phyloP scores from a whole-genome alignment of 2,797 vertebrate genomes.

The Microtus californicus region DNA sequence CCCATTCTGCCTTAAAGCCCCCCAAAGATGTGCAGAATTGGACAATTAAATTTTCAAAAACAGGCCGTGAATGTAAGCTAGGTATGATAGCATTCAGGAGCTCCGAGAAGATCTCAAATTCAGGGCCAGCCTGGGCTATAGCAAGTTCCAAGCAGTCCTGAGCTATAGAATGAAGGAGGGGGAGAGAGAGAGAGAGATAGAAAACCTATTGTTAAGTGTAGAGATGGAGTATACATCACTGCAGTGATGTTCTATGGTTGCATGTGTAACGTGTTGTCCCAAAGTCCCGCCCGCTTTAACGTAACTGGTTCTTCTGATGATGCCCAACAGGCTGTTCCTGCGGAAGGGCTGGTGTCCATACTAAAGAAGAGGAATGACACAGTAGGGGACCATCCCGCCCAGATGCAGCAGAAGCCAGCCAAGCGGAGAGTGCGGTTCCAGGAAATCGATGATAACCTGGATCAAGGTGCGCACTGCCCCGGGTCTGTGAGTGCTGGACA shows the following conservation, averaged over 20 bases:
- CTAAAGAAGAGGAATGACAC: constrained; percentile 93
- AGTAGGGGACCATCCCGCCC: constrained; percentile 88
- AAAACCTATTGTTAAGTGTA: neutral
- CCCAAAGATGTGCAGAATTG: neutral
- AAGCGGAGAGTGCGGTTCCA: constrained; percentile 97
- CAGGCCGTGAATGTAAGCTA: neutral
- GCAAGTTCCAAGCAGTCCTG: neutral
- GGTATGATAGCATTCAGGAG: neutral
- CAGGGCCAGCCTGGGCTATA: neutral
- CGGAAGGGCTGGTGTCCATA: constrained; percentile 96
- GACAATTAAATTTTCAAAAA: neutral
- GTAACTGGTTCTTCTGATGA: neutral
- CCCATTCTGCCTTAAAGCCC: neutral
- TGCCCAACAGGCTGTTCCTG: constrained; percentile 89
- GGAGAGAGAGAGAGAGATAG: too few species aligned
- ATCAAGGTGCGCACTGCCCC: constrained; percentile 90
- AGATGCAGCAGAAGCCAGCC: constrained; percentile 86
- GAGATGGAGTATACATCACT: neutral
- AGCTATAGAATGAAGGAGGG: neutral
- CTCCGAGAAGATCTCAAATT: neutral
- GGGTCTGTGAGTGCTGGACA: neutral
- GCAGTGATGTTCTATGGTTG: neutral
- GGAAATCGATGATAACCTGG: constrained; percentile 93
- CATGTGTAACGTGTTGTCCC: neutral
- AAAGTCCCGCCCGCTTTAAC: neutral